phyloP scores from a whole-genome alignment of 2,888 invertebrate genomes.

The Xestia sexstrigata region DNA sequence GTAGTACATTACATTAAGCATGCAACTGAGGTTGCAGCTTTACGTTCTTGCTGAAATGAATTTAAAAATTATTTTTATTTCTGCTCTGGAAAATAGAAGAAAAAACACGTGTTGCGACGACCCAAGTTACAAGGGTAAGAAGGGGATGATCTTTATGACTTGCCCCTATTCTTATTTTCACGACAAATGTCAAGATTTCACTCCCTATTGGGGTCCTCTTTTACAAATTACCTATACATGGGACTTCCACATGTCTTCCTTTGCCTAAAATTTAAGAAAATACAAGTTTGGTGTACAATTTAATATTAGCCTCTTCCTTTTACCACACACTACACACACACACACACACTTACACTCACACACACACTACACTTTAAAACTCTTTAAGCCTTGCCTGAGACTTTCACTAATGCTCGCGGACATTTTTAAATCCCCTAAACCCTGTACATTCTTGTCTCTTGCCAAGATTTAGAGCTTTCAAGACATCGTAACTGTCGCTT shows the following conservation, averaged over 20 bases:
- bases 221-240: too few relatives aligned
- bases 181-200: too few relatives aligned
- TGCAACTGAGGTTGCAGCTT: background rate
- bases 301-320: background rate
- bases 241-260: too few relatives aligned
- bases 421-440: constrained; percentile 19
- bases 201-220: too few relatives aligned
- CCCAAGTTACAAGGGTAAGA: background rate
- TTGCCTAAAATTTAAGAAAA: too few relatives aligned
- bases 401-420: constrained; percentile 27
- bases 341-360: too few relatives aligned
- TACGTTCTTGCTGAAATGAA: background rate
- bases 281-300: background rate
- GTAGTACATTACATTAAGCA: background rate
- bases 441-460: background rate
- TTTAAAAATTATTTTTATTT: background rate
- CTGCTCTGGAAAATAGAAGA: background rate
- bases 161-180: too few relatives aligned
- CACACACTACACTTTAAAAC: background rate
- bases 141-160: background rate
- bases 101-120: background rate
- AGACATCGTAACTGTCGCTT: background rate
- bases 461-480: background rate
- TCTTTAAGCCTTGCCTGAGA: constrained; percentile 4
- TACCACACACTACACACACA: too few relatives aligned